These are phyloP conservation scores for Toxotes chatareus DNA, from an alignment of 2,113 vertebrate species.

Conservation along the genomic window DNA sequence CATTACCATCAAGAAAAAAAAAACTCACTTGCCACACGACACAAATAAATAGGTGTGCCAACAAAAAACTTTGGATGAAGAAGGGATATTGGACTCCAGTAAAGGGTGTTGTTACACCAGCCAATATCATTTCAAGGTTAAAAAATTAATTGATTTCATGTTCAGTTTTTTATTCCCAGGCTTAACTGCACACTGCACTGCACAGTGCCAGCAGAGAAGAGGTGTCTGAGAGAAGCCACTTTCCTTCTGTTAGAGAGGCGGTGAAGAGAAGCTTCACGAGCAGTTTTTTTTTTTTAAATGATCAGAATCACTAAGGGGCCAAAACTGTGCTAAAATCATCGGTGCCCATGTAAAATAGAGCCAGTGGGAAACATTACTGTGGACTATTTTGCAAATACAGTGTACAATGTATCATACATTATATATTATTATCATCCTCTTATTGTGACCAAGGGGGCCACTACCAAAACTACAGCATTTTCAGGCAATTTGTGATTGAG, in stretches of 20 bases:
- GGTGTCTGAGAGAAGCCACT: constrained; percentile 19
- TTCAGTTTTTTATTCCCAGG: constrained; percentile 20
- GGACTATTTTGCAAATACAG: neutral
- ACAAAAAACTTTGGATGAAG: neutral
- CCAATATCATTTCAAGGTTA: constrained; percentile 32
- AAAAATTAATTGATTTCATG: constrained; percentile 42
- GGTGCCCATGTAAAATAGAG: neutral
- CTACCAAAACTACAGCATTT: neutral
- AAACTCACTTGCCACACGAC: neutral
- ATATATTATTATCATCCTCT: neutral
- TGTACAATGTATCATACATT: neutral
- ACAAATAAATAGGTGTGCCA: neutral
- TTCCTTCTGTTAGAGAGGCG: neutral
- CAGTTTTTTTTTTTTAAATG: neutral
- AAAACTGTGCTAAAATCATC: constrained; percentile 1
- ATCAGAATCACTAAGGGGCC: no score
- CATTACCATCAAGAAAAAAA: neutral
- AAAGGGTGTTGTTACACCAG: neutral
- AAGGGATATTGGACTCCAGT: neutral
- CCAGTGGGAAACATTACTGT: neutral
- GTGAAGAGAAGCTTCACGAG: neutral
- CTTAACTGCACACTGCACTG: neutral
- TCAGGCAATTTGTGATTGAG: neutral
- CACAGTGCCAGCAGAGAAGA: constrained; percentile 25
- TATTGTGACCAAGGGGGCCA: neutral